phyloP scores from a whole-genome alignment of 1,140 invertebrate genomes.

The Papilio machaon region DNA sequence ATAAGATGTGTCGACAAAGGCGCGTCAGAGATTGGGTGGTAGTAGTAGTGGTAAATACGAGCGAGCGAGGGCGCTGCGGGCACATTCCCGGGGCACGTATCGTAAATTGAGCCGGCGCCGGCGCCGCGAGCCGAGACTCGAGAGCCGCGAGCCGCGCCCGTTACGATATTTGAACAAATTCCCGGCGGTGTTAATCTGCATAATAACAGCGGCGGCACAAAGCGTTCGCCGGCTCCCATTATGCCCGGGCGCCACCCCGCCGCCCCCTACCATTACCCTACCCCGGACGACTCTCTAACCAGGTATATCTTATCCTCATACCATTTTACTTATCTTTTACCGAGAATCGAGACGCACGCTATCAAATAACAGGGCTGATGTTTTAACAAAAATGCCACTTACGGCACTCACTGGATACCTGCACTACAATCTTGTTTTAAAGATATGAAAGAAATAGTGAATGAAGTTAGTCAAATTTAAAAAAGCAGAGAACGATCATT shows the following conservation, averaged over 20 bases:
- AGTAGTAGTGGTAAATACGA: constrained; percentile 44
- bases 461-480: not conserved
- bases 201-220: constrained; percentile 79
- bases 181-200: constrained; percentile 81
- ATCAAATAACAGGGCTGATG: constrained; percentile 36
- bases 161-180: constrained; percentile 81
- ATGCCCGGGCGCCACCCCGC: constrained; percentile 71
- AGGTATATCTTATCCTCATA: constrained; percentile 32
- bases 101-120: constrained; percentile 77
- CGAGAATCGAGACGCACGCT: constrained; percentile 29
- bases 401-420: constrained; percentile 6
- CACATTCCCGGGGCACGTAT: constrained; percentile 72
- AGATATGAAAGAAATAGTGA: constrained; percentile 8
- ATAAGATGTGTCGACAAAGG: constrained; percentile 62
- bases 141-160: constrained; percentile 75
- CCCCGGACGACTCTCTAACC: constrained; percentile 40
- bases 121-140: constrained; percentile 73
- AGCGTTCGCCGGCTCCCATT: constrained; percentile 75
- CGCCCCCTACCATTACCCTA: constrained; percentile 44
- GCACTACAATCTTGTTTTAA: constrained; percentile 1
- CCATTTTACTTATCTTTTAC: constrained; percentile 36
- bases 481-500: not conserved
- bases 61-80: constrained; percentile 66
- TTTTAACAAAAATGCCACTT: constrained; percentile 24
- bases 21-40: constrained; percentile 61